Evolutionary conservation across 1,140 invertebrate species (phyloP).

Genomic region (Drosophila novamexicana): DNA sequence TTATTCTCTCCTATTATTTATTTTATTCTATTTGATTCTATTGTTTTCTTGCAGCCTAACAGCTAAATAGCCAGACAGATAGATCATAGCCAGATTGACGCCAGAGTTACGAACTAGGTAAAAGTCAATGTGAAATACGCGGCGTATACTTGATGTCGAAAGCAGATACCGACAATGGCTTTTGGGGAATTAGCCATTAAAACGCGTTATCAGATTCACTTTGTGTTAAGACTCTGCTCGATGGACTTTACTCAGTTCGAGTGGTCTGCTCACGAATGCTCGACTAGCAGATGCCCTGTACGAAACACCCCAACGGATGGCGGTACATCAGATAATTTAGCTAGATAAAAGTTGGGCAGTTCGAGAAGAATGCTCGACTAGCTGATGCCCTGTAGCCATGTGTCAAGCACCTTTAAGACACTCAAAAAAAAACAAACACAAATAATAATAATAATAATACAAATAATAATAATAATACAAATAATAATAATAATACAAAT

Average conservation of each 20-base stretch:
- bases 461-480: too few relatives aligned
- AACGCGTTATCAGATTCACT: conserved; percentile 29
- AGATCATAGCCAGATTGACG: neutral
- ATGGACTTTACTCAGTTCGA: neutral
- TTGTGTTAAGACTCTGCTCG: neutral
- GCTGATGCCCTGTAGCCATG: too few relatives aligned
- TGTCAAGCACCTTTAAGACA: too few relatives aligned
- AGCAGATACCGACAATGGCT: conserved; percentile 3
- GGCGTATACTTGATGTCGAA: conserved; percentile 28
- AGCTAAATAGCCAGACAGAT: neutral
- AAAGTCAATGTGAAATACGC: neutral
- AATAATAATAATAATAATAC: too few relatives aligned
- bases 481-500: too few relatives aligned
- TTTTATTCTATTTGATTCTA: neutral
- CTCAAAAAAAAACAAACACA: too few relatives aligned
- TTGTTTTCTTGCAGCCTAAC: neutral
- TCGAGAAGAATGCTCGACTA: too few relatives aligned
- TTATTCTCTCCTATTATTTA: neutral
- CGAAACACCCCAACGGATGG: neutral
- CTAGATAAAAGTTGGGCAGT: too few relatives aligned
- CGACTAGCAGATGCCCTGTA: neutral
- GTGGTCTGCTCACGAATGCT: too few relatives aligned
- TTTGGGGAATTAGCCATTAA: neutral
- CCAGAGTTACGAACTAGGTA: neutral
- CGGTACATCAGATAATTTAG: too few relatives aligned